Evolutionary conservation across 1,140 invertebrate species (phyloP).

Genomic region (Drosophila pseudoananassae): DNA sequence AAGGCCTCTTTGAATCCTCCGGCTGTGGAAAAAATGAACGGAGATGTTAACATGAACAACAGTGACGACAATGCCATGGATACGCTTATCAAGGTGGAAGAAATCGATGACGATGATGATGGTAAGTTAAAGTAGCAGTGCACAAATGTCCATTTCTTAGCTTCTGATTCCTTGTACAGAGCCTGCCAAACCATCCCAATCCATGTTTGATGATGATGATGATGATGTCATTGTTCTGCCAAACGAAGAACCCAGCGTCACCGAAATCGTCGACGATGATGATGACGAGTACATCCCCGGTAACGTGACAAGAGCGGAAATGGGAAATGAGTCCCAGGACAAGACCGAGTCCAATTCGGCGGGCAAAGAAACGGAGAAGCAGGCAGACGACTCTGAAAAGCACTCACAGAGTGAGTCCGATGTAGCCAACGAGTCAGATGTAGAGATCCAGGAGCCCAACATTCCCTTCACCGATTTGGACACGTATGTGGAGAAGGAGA

Average conservation of each 20-base stretch:
- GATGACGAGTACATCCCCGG: constrained; percentile 81
- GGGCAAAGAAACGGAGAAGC: constrained; percentile 22
- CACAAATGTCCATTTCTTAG: neutral
- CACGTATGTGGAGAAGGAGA: constrained; percentile 83
- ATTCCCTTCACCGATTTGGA: constrained; percentile 85
- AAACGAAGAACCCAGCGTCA: constrained; percentile 80
- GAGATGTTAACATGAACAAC: constrained; percentile 60
- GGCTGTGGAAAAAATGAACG: constrained; percentile 10
- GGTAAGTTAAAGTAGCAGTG: constrained; percentile 15
- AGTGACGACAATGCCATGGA: constrained; percentile 80
- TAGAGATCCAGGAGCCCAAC: constrained; percentile 82
- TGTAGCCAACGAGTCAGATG: constrained; percentile 77
- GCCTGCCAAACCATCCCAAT: constrained; percentile 19
- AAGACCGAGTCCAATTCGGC: constrained; percentile 33
- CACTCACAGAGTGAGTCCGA: constrained; percentile 62
- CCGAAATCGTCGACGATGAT: constrained; percentile 82
- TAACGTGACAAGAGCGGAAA: constrained; percentile 56
- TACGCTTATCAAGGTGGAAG: constrained; percentile 69
- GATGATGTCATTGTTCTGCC: constrained; percentile 83
- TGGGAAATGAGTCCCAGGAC: constrained; percentile 47
- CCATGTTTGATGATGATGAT: constrained; percentile 69
- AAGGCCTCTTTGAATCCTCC: constrained; percentile 85
- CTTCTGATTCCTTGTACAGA: constrained; percentile 8
- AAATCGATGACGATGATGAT: constrained; percentile 51
- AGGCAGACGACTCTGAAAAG: constrained; percentile 16